Base-by-base conservation (phyloP, 1,140 invertebrate genomes). In the Tyrophagus putrescentiae region DNA sequence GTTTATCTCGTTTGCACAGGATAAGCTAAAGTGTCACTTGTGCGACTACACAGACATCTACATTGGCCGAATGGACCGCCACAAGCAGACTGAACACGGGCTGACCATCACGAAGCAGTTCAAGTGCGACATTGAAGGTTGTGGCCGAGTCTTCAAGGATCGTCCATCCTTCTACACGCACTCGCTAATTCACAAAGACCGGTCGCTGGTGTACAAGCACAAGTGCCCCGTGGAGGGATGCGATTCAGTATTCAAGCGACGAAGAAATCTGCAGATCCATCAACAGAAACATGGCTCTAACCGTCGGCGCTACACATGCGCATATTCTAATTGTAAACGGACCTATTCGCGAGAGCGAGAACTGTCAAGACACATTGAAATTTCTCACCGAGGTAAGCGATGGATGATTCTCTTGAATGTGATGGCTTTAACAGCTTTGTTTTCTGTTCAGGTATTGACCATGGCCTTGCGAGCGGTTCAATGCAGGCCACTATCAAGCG, bases 31-130 rank as follows among this genome's bases (percentile, higher is more conserved):
- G 11, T 54, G 52, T 54, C 27, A 13, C 3, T 9, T 13, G 13
- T 54, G 52, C 27, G 52, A 54, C 25, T 54, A 54, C 39, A 54
- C 52, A 9, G 52, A 54, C 27, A 54, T 54, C 3, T 54, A 54
- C 27, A 25, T 27, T 54, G 52, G 52, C 3, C 52, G 52, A 3
- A 27, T 54, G 52, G 52, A 54, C 39, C 52, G 52, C 18, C 52
- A 54, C 13, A 54, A 54, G 27, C 13, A 54, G 25, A 54, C 3
- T 54, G 52, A n/a, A 18, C 52, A 54, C 25, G 25, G 25, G n/a
- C 18, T 54, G 18, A 25, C 13, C 18, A 27, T 54, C 3, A 31
- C 52, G 11, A 54, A 32, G 27, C 52, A 54, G 39, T 54, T 54
- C 27, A 54, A 54, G 39, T 54, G 52, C 28, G 52, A 54, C 13